phyloP scores from a whole-genome alignment of 2,888 invertebrate species.

The Taphrorychus bicolor region DNA sequence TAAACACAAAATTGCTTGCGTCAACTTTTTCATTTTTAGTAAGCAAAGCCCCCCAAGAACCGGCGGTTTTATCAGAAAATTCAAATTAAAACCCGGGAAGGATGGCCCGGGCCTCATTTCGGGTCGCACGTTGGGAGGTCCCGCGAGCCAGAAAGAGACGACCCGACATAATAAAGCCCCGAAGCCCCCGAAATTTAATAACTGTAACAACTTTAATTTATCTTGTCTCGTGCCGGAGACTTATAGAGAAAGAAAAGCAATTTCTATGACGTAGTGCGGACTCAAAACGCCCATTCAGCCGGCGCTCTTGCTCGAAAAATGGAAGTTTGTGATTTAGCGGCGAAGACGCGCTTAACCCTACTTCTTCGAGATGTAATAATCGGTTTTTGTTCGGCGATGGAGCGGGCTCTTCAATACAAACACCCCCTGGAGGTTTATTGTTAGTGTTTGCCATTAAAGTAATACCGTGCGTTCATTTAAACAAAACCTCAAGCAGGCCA shows the following conservation, averaged over 20 bases:
- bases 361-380: background rate
- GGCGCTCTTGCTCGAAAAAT: constrained; percentile 23
- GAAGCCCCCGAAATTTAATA: constrained; percentile 40
- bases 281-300: constrained; percentile 29
- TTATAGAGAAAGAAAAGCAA: constrained; percentile 41
- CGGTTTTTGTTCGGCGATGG: background rate
- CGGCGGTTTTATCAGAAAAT: constrained; percentile 34
- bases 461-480: too few relatives aligned
- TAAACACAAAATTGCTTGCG: background rate
- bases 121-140: constrained; percentile 23
- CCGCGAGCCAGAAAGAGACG: constrained; percentile 21
- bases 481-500: too few relatives aligned
- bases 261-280: constrained; percentile 41
- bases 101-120: constrained; percentile 25
- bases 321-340: constrained; percentile 26
- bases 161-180: constrained; percentile 39
- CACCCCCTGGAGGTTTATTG: too few relatives aligned
- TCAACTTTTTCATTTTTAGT: background rate
- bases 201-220: constrained; percentile 43
- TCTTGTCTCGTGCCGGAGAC: constrained; percentile 39
- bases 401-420: too few relatives aligned
- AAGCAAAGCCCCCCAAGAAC: constrained; percentile 5
- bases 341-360: background rate
- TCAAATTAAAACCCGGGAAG: constrained; percentile 36
- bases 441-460: too few relatives aligned